These are phyloP conservation scores for Apamea crenata DNA, from an alignment of 2,888 invertebrate genomes.

Conservation along the genomic window DNA sequence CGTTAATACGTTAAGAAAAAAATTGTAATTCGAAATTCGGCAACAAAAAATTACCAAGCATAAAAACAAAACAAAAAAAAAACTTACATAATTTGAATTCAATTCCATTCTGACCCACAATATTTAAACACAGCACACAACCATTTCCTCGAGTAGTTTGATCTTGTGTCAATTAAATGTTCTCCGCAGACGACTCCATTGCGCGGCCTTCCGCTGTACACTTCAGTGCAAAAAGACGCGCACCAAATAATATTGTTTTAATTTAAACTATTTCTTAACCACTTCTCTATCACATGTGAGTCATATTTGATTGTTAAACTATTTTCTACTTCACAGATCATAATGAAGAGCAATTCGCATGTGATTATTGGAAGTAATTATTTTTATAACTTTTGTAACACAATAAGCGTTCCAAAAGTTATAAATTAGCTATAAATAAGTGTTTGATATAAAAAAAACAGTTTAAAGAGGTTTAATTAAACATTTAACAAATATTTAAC, in stretches of 20 bases:
- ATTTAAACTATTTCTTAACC: conserved; percentile 13
- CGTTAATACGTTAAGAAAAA: background rate
- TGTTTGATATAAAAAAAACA: too few species aligned
- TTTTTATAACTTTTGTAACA: background rate
- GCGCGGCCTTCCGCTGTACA: conserved; percentile 45
- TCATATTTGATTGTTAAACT: conserved; percentile 16
- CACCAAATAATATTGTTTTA: conserved; percentile 1
- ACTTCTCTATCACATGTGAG: conserved; percentile 8
- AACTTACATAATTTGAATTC: conserved; percentile 57
- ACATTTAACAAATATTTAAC: too few species aligned
- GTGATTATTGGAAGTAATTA: background rate
- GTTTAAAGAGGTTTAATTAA: background rate
- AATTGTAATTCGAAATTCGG: background rate
- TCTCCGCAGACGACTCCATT: conserved; percentile 32
- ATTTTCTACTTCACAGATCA: conserved; percentile 13
- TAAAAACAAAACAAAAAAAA: background rate
- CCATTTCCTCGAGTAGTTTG: conserved; percentile 46
- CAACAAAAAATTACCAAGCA: background rate
- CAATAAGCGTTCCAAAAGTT: too few species aligned
- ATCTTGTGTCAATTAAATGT: conserved; percentile 59
- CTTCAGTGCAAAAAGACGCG: conserved; percentile 36
- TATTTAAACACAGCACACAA: conserved; percentile 59
- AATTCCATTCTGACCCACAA: conserved; percentile 60
- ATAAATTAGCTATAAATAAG: too few species aligned
- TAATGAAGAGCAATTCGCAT: conserved; percentile 7